Evolutionary conservation across 2,888 invertebrate species (phyloP).

Genomic region (Lasius fuliginosus): DNA sequence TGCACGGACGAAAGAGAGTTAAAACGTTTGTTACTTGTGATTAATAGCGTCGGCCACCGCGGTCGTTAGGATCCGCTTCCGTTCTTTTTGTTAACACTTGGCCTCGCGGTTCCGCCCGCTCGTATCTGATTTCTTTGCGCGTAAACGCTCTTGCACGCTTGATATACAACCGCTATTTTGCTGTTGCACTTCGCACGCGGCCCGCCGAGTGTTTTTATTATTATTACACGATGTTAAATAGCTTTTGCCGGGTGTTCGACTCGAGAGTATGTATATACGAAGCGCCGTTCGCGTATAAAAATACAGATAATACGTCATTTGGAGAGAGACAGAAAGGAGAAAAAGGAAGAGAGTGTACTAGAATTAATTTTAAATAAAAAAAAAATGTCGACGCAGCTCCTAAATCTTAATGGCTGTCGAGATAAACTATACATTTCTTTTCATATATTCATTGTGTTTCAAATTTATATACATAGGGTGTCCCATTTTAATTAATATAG

Average conservation of each 20-base stretch:
- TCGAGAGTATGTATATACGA: not conserved
- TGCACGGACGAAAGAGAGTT: constrained; percentile 63
- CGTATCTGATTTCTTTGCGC: constrained; percentile 55
- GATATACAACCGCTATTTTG: constrained; percentile 50
- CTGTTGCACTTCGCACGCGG: constrained; percentile 2
- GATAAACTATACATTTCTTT: not conserved
- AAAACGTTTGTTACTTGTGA: constrained; percentile 70
- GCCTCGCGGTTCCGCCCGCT: constrained; percentile 51
- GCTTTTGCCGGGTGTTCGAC: constrained; percentile 4
- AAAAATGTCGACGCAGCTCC: not conserved
- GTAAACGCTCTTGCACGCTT: constrained; percentile 45
- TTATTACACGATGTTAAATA: constrained; percentile 49
- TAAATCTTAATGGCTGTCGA: not conserved
- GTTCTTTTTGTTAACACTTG: constrained; percentile 39
- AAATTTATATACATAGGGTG: no score
- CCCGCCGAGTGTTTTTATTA: constrained; percentile 35
- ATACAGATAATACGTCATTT: not conserved
- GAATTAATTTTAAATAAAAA: not conserved
- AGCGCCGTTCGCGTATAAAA: not conserved
- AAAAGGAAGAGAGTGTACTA: no score
- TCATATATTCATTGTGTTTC: not conserved
- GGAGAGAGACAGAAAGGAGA: not conserved
- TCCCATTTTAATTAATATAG: no score
- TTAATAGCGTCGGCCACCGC: constrained; percentile 66
- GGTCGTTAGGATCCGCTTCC: constrained; percentile 69